phyloP scores from a whole-genome alignment of 2,888 invertebrate species.

The Escarpia spicata region DNA sequence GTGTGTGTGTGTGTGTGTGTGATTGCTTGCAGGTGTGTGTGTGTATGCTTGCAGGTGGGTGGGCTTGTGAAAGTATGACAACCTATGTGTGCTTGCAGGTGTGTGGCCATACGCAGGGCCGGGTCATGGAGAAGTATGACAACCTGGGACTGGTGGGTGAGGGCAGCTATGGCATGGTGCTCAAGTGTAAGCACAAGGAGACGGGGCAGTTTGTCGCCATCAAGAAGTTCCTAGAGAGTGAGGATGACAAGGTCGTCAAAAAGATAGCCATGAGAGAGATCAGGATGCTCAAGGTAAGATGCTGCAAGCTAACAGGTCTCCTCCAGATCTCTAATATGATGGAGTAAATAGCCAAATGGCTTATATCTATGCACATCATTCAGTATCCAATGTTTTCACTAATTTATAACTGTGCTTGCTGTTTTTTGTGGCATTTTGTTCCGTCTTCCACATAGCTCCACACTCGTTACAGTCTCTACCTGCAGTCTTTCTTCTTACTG shows the following conservation, averaged over 20 bases:
- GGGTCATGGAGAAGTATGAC: slow-evolving; percentile 77
- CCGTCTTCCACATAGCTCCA: not conserved
- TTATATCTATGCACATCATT: not conserved
- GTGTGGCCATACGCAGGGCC: not conserved
- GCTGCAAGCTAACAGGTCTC: not conserved
- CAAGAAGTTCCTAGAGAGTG: slow-evolving; percentile 96
- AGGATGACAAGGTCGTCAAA: slow-evolving; percentile 94
- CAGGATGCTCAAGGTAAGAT: slow-evolving; percentile 85
- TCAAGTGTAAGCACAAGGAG: slow-evolving; percentile 94
- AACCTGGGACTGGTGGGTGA: slow-evolving; percentile 93
- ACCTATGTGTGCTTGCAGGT: not conserved
- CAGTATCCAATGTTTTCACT: not conserved
- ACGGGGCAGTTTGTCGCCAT: slow-evolving; percentile 94
- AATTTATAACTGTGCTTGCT: not conserved
- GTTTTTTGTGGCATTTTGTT: not conserved
- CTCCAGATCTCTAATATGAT: not conserved
- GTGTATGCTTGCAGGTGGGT: not conserved
- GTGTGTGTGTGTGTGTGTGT: not conserved
- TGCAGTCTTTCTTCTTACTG: not conserved
- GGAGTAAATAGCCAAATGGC: not conserved
- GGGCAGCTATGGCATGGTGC: slow-evolving; percentile 94
- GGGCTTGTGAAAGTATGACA: slow-evolving; percentile 39
- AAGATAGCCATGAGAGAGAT: slow-evolving; percentile 96
- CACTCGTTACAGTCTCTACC: not conserved
- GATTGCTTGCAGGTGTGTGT: not conserved